Conservation (phyloP, 2,113 vertebrate species). For the Muntiacus muntjak region DNA sequence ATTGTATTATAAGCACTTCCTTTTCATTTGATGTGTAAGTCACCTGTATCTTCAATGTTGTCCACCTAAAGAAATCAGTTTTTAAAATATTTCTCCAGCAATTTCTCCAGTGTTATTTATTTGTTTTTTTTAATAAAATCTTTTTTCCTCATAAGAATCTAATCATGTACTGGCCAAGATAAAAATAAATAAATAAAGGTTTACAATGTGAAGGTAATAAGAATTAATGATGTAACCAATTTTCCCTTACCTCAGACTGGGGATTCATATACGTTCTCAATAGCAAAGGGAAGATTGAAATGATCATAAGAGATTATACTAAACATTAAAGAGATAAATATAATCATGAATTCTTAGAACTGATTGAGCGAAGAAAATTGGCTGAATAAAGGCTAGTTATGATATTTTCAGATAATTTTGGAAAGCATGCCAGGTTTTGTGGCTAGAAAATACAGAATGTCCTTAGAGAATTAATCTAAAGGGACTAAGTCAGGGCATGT, state of each 20-base stretch:
- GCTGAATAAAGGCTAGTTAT: neutral
- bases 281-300: neutral
- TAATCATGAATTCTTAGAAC: neutral
- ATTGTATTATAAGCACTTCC: neutral
- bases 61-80: neutral
- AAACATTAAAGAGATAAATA: neutral
- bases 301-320: neutral
- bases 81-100: neutral
- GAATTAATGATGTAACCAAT: neutral
- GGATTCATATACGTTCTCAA: neutral
- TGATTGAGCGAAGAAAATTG: neutral
- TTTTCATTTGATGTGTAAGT: neutral
- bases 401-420: conserved; percentile 15
- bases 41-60: neutral
- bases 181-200: neutral
- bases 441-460: neutral
- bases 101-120: neutral
- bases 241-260: neutral
- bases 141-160: neutral
- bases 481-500: neutral
- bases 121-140: neutral
- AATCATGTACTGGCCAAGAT: neutral
- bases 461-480: neutral
- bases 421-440: neutral
- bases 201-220: neutral